Base-by-base conservation (phyloP, 2,797 vertebrate genomes). In the Squalus acanthias region DNA sequence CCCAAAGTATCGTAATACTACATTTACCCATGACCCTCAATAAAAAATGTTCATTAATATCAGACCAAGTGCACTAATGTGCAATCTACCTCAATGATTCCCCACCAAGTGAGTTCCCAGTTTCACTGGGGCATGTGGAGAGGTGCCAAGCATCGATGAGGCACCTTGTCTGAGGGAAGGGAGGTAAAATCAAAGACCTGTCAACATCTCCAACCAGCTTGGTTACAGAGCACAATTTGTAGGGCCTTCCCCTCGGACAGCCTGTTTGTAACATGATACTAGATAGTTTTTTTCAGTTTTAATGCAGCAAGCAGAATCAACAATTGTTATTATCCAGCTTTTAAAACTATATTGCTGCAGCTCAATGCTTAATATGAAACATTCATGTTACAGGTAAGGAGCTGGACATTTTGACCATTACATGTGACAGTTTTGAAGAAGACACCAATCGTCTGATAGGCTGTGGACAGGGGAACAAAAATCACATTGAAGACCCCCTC, bases 341-440 rank as follows among this genome's bases (percentile, higher is more conserved):
- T 93, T 0, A 91, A 93, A 74, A 95, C 12, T 95, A 65, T 92
- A 33, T 70, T 46, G 46, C 69, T 53, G 94, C 1, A 33, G 46
- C 46, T 69, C 3, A 76, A n/a, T 8, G 26, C 15, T 74, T 76
- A 74, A 74, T 1, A 60, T 95, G 15, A 74, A 76, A 72, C 70
- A 53, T 76, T 95, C 29, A 57, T 92, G 82, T 96, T 96, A 65
- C 96, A 99, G 99, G 99, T 74, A 97, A 98, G 15, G 98, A 98
- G 96, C 97, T 99, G 97, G 99, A 99, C 97, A 99, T 99, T 96
- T 97, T 99, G 33, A 99, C 99, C 53, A 97, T 99, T 97, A 99
- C 99, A 12, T 99, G 99, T 53, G 99, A 99, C 97, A 99, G 99
- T 96, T 99, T 99, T 94, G 95, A 98, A 0, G 99, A 99, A 91